A percentile compares a stretch with the other conserved stretches of the same genome.
These are phyloP conservation scores for Drosophila oshimai DNA, from an alignment of 1,140 invertebrate genomes.

Conservation along the genomic window DNA sequence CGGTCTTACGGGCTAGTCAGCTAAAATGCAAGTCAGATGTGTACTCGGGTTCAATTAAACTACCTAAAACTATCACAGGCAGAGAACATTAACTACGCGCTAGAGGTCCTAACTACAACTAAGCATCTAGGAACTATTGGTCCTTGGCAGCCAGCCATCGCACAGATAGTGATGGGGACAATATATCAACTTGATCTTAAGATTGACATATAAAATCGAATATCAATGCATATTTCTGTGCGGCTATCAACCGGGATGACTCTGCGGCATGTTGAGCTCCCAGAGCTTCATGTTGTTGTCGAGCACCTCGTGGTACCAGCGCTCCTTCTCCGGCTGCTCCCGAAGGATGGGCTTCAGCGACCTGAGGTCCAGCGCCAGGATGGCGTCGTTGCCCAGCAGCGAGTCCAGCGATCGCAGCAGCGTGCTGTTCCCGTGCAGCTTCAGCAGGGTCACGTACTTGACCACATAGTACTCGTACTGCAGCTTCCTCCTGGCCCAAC, in stretches of 20 bases:
- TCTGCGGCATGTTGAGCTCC: conserved; percentile 90
- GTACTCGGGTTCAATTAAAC: conserved; percentile 56
- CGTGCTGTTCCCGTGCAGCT: conserved; percentile 89
- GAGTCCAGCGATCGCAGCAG: conserved; percentile 88
- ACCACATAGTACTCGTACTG: conserved; percentile 91
- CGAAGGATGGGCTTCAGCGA: conserved; percentile 90
- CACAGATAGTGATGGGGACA: too few species aligned
- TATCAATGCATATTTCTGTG: too few species aligned
- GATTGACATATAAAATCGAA: too few species aligned
- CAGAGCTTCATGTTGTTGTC: conserved; percentile 94
- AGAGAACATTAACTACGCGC: conserved; percentile 74
- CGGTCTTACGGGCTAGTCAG: conserved; percentile 22
- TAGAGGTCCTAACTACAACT: conserved; percentile 57
- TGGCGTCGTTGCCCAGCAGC: conserved; percentile 91
- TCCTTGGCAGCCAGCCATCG: conserved; percentile 21
- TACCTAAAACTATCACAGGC: conserved; percentile 79
- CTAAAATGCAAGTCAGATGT: conserved; percentile 49
- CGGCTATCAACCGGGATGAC: conserved; percentile 37
- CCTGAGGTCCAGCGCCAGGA: conserved; percentile 90
- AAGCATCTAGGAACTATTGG: conserved; percentile 40
- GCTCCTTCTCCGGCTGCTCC: conserved; percentile 87
- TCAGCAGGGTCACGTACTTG: conserved; percentile 90
- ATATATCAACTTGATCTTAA: too few species aligned
- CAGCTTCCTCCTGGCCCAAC: conserved; percentile 89
- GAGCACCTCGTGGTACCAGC: conserved; percentile 93